Evolutionary conservation across 2,888 invertebrate species (phyloP).

Genomic region (Meiosimyza platycephala): DNA sequence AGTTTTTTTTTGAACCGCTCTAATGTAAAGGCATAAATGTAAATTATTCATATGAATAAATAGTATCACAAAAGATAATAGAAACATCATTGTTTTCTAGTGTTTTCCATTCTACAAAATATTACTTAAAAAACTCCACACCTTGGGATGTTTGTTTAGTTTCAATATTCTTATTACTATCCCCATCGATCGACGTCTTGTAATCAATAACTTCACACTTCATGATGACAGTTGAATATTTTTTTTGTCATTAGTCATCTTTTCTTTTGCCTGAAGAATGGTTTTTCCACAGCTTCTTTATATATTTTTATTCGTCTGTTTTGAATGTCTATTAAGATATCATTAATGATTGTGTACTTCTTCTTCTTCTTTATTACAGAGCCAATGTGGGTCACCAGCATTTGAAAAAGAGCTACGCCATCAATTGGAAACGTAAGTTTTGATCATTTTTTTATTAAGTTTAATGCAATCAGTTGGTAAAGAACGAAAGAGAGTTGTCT

Average conservation of each 20-base stretch:
- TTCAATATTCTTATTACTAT: too few relatives aligned
- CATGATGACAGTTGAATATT: constrained; percentile 15
- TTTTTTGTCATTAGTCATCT: not conserved
- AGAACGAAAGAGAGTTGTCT: not conserved
- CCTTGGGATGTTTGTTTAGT: too few relatives aligned
- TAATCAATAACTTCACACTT: constrained; percentile 24
- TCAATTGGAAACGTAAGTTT: constrained; percentile 66
- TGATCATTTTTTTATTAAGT: not conserved
- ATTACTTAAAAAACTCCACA: too few relatives aligned
- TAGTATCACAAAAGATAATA: too few relatives aligned
- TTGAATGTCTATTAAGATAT: constrained; percentile 53
- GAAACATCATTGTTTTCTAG: too few relatives aligned
- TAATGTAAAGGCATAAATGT: too few relatives aligned
- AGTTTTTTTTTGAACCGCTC: too few relatives aligned
- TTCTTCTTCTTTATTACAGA: constrained; percentile 58
- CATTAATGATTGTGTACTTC: constrained; percentile 53
- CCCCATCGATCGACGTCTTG: constrained; percentile 6
- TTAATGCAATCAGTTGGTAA: too few relatives aligned
- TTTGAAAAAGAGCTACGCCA: constrained; percentile 67
- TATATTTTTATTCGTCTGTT: constrained; percentile 50
- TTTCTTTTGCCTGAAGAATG: not conserved
- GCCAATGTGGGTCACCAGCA: constrained; percentile 67
- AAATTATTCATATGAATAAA: too few relatives aligned
- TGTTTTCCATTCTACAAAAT: too few relatives aligned
- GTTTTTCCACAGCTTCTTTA: constrained; percentile 18